Conservation (phyloP, 2,888 invertebrate genomes). For the Geophilus truncorum region DNA sequence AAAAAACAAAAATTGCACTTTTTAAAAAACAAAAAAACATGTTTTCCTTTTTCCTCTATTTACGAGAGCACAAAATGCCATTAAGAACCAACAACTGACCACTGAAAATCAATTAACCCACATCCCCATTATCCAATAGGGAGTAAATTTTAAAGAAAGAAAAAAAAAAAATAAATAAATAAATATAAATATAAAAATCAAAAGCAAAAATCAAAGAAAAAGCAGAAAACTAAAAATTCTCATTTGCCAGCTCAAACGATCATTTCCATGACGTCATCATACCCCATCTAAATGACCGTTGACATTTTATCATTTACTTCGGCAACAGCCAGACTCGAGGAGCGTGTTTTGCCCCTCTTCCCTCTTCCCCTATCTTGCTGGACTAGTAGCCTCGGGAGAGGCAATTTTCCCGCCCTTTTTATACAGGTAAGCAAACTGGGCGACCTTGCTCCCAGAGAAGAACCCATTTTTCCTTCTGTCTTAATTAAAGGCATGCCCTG, state of each 20-base stretch:
- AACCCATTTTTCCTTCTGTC: neutral
- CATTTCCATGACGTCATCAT: neutral
- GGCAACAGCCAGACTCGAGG: neutral
- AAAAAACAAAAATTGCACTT: no score
- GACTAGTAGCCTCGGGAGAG: constrained; percentile 1
- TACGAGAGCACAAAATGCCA: no score
- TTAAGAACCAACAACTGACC: no score
- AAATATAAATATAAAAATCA: no score
- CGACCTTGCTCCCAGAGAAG: constrained; percentile 16
- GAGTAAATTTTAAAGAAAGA: no score
- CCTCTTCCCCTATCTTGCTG: neutral
- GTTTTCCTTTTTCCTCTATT: no score
- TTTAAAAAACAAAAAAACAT: no score
- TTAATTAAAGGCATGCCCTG: neutral
- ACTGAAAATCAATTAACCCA: no score
- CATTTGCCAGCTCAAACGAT: no score
- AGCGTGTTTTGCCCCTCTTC: neutral
- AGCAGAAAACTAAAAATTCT: no score
- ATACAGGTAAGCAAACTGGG: constrained; percentile 10
- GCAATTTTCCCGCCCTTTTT: constrained; percentile 13
- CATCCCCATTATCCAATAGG: no score
- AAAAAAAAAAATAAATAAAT: no score
- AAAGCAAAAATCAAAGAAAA: neutral
- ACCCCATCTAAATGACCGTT: neutral
- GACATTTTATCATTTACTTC: neutral